Percentiles rank a stretch among this genome's conserved stretches.
phyloP scores from a whole-genome alignment of 2,113 vertebrate genomes.

The Fulmarus glacialis region DNA sequence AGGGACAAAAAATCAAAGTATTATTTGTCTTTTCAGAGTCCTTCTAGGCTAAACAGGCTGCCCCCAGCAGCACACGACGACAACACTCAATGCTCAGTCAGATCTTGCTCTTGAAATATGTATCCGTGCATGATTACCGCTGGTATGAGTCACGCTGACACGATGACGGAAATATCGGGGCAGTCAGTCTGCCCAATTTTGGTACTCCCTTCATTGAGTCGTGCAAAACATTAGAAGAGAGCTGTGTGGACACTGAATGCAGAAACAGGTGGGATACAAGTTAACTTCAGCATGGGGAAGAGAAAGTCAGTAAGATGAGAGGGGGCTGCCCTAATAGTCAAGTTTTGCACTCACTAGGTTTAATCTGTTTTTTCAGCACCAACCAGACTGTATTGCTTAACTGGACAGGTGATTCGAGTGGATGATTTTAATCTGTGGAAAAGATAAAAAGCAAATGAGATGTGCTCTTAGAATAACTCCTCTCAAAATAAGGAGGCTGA shows the following conservation, averaged over 20 bases:
- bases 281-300: not conserved
- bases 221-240: not conserved
- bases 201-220: not conserved
- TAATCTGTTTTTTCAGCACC: not conserved
- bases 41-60: not conserved
- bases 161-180: rapidly evolving
- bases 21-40: not conserved
- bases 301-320: not conserved
- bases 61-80: rapidly evolving
- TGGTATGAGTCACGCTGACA: rapidly evolving
- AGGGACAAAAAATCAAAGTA: not conserved
- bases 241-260: not conserved
- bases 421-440: not conserved
- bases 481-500: not conserved
- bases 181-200: not conserved
- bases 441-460: not conserved
- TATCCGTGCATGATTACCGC: not conserved
- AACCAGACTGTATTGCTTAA: not conserved
- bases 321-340: not conserved
- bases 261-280: not conserved
- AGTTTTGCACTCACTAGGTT: not conserved
- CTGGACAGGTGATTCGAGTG: not conserved
- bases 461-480: not conserved
- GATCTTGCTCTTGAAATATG: not conserved
- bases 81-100: not conserved